Evolutionary conservation across 2,888 invertebrate genomes (phyloP), one percentile per base, ranked within the genome.

Genomic region (Drosophila glabriapex): DNA sequence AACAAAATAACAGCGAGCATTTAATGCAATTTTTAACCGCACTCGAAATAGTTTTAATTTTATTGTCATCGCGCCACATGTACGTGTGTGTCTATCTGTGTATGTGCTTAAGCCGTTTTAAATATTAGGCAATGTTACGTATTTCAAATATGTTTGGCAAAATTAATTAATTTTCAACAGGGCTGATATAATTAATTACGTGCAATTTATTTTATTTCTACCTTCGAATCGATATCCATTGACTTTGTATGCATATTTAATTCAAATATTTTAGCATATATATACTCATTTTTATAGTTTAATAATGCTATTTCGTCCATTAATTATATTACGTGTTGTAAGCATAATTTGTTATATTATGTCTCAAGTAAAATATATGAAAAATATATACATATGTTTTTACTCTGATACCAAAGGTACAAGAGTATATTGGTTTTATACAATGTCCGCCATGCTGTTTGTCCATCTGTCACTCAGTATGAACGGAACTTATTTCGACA

Each of bases 151-250:
- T 76, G 76, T 80, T 76, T 73, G 64, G 9, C 56, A 49, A 76
- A 71, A 89, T 78, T 80, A 86, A 89, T 89, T 84, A 78, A 86
- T 82, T 73, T 78, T 66, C 73, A 74, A 74, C 73, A 85, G 67
- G 62, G 62, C 71, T 52, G 72, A 46, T 72, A 78, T 73, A 83
- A 80, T 80, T 84, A 78, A 86, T 84, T 78, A 75, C 33, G 72
- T 64, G 35, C 28, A 35, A 64, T 69, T 60, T 25, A 41, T 62
- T 56, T 46, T 31, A 52, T 46, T 31, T 4, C 50, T 28, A 2
- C 4, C 29, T n/a, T 39, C 25, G 16, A 25, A 54, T 46, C 33
- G 12, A 39, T 37, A 6, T 28, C 70, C 33, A 64, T 68, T 70
- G 37, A 61, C 69, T 65, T 54, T 64, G 53, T 53, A 12, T 54